Evolutionary conservation across 2,888 invertebrate species (phyloP).

Genomic region (Salticus scenicus): DNA sequence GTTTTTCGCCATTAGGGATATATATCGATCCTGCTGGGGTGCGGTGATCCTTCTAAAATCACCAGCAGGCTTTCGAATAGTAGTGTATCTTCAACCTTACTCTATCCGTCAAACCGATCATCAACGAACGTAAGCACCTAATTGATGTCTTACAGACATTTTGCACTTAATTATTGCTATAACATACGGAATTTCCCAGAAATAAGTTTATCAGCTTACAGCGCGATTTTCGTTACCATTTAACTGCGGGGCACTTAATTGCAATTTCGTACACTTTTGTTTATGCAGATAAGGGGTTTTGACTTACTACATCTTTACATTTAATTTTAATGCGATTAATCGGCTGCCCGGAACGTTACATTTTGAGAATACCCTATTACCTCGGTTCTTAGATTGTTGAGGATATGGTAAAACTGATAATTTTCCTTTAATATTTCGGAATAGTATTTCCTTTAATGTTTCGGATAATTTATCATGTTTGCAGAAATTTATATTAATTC

Average conservation of each 20-base stretch:
- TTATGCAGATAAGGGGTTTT: neutral
- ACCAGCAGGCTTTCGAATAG: neutral
- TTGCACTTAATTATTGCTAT: slow-evolving; percentile 10
- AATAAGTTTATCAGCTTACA: neutral
- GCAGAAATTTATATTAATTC: too few species aligned
- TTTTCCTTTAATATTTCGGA: too few species aligned
- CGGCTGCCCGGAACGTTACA: neutral
- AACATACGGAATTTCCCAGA: neutral
- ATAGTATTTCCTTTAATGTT: too few species aligned
- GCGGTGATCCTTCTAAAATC: neutral
- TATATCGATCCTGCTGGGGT: neutral
- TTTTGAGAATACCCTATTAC: too few species aligned
- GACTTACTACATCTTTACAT: neutral
- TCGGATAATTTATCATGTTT: too few species aligned
- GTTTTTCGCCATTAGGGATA: too few species aligned
- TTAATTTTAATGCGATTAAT: neutral
- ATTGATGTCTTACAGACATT: slow-evolving; percentile 11
- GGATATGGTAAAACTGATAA: too few species aligned
- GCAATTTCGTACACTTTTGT: neutral
- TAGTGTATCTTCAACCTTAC: neutral
- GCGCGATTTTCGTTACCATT: neutral
- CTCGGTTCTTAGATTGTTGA: too few species aligned
- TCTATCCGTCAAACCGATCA: neutral
- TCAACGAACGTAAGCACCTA: neutral
- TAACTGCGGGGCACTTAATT: neutral